Percentiles rank a stretch among this genome's conserved stretches.
These are phyloP conservation scores for Colossoma macropomum DNA, from an alignment of 2,113 vertebrate genomes.

Conservation along the genomic window DNA sequence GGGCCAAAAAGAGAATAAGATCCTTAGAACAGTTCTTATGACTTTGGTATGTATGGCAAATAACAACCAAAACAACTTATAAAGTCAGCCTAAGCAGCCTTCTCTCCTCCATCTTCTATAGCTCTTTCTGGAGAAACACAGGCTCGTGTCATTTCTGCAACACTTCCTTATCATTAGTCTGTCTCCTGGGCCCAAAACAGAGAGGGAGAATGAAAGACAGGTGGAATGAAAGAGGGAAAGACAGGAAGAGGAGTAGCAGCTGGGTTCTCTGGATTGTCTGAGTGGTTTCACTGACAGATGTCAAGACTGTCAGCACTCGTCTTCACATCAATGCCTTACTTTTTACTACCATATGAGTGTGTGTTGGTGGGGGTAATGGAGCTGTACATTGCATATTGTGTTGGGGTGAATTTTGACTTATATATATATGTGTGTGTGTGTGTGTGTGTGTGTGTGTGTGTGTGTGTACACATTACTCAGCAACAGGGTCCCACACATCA, in stretches of 20 bases:
- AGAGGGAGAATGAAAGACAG: neutral
- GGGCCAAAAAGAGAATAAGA: constrained; percentile 5
- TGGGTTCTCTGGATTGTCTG: constrained; percentile 37
- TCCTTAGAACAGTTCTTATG: constrained; percentile 7
- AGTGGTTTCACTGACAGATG: constrained; percentile 40
- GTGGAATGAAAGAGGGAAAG: neutral
- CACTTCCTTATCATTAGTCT: neutral
- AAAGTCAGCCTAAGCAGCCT: constrained; percentile 21
- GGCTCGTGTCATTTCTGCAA: constrained; percentile 8
- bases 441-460: constrained; percentile 21
- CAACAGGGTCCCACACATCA: constrained; percentile 47
- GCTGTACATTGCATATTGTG: neutral
- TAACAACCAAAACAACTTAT: constrained; percentile 7
- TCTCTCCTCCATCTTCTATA: neutral
- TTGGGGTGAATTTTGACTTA: neutral
- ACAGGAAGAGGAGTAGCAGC: neutral
- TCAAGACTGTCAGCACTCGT: constrained; percentile 30
- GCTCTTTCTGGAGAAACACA: constrained; percentile 3
- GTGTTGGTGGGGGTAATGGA: neutral
- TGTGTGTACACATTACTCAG: constrained; percentile 7
- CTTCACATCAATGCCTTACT: constrained; percentile 16
- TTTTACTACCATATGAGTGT: constrained; percentile 18
- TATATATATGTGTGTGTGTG: constrained; percentile 17
- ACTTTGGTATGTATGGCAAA: neutral
- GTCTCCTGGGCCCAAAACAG: neutral